Evolutionary conservation across 2,888 invertebrate genomes (phyloP).

Genomic region (Monoplex corrugatus): DNA sequence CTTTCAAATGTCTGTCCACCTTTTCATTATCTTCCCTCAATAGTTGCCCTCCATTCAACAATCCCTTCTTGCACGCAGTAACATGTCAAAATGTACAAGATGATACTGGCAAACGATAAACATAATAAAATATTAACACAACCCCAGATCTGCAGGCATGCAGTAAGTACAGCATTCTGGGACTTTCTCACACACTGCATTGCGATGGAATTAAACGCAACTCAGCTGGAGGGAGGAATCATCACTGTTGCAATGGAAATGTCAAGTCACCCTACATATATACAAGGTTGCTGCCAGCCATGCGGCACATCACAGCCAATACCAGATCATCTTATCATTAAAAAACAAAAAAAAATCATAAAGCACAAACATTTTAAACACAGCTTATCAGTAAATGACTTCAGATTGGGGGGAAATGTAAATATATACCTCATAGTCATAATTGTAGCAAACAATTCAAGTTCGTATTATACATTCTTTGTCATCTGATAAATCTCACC

Average conservation of each 20-base stretch:
- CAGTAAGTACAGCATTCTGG: conserved; percentile 31
- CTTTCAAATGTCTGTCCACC: not conserved
- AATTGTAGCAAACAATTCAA: conserved; percentile 22
- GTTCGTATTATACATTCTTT: conserved; percentile 20
- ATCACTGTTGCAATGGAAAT: conserved; percentile 46
- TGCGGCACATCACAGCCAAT: conserved; percentile 55
- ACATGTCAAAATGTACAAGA: not conserved
- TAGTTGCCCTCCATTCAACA: not conserved
- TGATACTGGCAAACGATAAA: conserved; percentile 6
- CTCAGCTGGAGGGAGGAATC: conserved; percentile 48
- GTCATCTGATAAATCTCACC: conserved; percentile 39
- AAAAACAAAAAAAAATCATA: conserved; percentile 51
- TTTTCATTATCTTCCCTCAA: not conserved
- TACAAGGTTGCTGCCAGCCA: conserved; percentile 56
- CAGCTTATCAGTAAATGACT: conserved; percentile 22
- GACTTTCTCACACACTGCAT: conserved; percentile 21
- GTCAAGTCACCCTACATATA: conserved; percentile 39
- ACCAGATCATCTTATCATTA: conserved; percentile 54
- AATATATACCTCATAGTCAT: conserved; percentile 16
- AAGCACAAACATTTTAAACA: conserved; percentile 28
- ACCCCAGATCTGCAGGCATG: conserved; percentile 20
- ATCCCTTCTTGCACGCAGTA: not conserved
- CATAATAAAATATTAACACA: not conserved
- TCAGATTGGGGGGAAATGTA: not conserved
- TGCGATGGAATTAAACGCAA: conserved; percentile 23